Percentiles rank a stretch among this genome's conserved stretches.
phyloP scores from a whole-genome alignment of 1,140 invertebrate genomes.

The Ceratosolen fusciceps region DNA sequence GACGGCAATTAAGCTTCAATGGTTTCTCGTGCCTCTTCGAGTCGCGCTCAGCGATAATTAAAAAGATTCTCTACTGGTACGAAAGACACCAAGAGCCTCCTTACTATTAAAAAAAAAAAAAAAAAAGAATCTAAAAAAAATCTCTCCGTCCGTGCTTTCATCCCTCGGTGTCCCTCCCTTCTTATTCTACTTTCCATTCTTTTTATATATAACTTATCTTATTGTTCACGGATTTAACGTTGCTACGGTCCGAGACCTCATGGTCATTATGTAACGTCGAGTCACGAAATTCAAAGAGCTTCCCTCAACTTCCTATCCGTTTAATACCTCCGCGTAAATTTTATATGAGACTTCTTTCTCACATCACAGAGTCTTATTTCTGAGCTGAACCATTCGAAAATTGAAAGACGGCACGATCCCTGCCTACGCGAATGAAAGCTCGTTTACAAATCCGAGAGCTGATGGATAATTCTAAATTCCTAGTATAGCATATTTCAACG shows the following conservation, averaged over 20 bases:
- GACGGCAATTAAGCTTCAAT: slow-evolving; percentile 45
- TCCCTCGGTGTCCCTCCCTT: not conserved
- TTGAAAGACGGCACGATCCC: no score
- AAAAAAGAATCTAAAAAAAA: no score
- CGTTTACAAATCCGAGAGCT: no score
- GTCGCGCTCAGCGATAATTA: slow-evolving; percentile 34
- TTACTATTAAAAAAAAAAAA: slow-evolving; percentile 8
- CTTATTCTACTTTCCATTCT: slow-evolving; percentile 5
- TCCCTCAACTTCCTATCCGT: not conserved
- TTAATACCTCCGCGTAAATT: not conserved
- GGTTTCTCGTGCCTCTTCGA: slow-evolving; percentile 30
- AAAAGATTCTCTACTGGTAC: slow-evolving; percentile 35
- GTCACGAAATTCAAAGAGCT: slow-evolving; percentile 19
- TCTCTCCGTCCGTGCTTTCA: not conserved
- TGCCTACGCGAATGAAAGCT: no score
- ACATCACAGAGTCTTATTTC: no score
- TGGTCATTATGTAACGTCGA: slow-evolving; percentile 48
- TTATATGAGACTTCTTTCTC: no score
- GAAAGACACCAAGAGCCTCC: slow-evolving; percentile 27
- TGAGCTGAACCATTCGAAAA: no score
- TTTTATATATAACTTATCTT: slow-evolving; percentile 10
- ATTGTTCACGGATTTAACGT: slow-evolving; percentile 28
- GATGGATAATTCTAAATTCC: no score
- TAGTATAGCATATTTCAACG: no score
- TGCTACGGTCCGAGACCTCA: not conserved